phyloP scores from a whole-genome alignment of 2,113 vertebrate genomes.

The Tapirus terrestris region DNA sequence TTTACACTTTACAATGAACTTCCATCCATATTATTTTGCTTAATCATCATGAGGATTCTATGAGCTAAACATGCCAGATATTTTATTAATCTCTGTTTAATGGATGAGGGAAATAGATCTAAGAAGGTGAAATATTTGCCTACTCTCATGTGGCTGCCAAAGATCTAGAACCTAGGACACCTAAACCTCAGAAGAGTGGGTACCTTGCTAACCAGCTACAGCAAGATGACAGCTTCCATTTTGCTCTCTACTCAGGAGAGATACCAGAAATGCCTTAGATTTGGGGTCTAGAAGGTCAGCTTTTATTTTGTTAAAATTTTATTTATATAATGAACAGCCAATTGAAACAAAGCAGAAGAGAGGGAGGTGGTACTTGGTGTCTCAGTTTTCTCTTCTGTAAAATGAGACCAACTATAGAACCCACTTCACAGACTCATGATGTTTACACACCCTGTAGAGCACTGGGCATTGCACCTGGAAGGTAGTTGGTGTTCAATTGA shows the following conservation, averaged over 20 bases:
- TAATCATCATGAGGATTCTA: neutral
- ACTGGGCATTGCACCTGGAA: neutral
- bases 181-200: neutral
- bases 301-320: neutral
- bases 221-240: neutral
- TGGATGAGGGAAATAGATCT: neutral
- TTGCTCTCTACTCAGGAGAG: neutral
- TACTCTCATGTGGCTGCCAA: rapidly evolving
- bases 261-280: neutral
- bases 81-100: neutral
- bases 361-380: neutral
- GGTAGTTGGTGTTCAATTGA: neutral
- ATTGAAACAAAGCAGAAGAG: neutral
- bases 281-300: neutral
- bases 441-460: rapidly evolving
- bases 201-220: neutral
- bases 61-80: neutral
- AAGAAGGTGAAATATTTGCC: neutral
- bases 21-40: neutral
- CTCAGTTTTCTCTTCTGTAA: neutral
- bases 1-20: neutral
- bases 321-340: neutral
- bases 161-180: neutral
- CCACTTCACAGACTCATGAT: no score
- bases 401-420: neutral